phyloP scores from a whole-genome alignment of 2,888 invertebrate genomes.

The Chrysopilus asiliformis region DNA sequence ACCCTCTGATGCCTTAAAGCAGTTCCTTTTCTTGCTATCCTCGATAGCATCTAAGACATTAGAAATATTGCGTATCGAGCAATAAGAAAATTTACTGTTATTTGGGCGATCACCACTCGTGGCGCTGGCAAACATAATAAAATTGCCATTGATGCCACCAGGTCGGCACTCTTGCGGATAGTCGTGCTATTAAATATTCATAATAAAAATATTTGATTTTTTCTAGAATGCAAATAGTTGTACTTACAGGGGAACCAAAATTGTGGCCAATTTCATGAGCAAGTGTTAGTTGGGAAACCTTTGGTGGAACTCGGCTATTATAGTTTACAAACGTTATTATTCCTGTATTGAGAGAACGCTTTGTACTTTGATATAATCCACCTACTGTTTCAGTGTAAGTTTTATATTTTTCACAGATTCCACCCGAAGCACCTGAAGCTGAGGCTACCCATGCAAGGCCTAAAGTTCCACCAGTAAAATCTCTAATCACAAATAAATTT shows the following conservation, averaged over 20 bases:
- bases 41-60: constrained; percentile 86
- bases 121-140: constrained; percentile 98
- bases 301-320: constrained; percentile 90
- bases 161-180: constrained; percentile 83
- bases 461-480: constrained; percentile 95
- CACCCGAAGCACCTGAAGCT: constrained; percentile 93
- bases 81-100: constrained; percentile 93
- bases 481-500: constrained; percentile 39
- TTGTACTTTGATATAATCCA: constrained; percentile 86
- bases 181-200: constrained; percentile 58
- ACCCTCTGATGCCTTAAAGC: constrained; percentile 80
- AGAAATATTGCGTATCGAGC: constrained; percentile 90
- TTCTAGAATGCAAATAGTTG: constrained; percentile 1
- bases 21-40: constrained; percentile 82
- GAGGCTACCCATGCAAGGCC: constrained; percentile 99
- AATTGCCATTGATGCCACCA: constrained; percentile 88
- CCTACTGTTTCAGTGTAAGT: constrained; percentile 92
- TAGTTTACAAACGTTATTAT: constrained; percentile 99
- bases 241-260: constrained; percentile 88
- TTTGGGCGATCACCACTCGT: constrained; percentile 96
- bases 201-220: constrained; percentile 2
- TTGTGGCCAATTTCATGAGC: constrained; percentile 99
- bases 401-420: constrained; percentile 97
- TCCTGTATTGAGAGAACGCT: constrained; percentile 91
- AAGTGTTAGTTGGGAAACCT: constrained; percentile 92